phyloP scores from a whole-genome alignment of 2,113 vertebrate genomes.

The Ammospiza nelsoni region DNA sequence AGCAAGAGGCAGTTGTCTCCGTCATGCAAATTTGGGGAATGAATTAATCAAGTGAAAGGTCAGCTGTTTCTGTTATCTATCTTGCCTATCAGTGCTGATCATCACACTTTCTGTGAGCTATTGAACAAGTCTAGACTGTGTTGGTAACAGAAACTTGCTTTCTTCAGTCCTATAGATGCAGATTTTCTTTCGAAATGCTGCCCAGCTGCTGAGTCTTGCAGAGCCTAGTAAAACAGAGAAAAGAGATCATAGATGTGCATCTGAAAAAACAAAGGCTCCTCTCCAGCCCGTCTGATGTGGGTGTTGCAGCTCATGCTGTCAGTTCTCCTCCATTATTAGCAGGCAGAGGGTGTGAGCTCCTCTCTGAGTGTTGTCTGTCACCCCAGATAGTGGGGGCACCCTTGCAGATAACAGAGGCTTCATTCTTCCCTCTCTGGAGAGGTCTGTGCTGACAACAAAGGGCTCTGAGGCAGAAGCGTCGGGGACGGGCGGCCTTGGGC shows the following conservation, averaged over 20 bases:
- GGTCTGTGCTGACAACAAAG: constrained; percentile 13
- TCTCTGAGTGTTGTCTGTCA: neutral
- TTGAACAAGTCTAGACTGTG: constrained; percentile 40
- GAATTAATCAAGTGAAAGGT: constrained; percentile 42
- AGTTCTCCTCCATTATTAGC: neutral
- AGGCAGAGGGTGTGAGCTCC: neutral
- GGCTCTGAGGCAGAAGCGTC: neutral
- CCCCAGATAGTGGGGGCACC: constrained; percentile 24
- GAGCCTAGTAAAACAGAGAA: constrained; percentile 34
- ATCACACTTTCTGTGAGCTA: constrained; percentile 34
- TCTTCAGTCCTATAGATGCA: constrained; percentile 16
- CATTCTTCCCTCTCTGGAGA: neutral
- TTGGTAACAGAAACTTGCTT: constrained; percentile 41
- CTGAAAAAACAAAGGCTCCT: constrained; percentile 2
- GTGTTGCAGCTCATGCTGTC: constrained; percentile 4
- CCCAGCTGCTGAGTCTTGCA: constrained; percentile 28
- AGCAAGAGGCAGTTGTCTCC: constrained; percentile 34
- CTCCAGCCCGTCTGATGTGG: neutral
- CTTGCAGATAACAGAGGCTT: constrained; percentile 31
- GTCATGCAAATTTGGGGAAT: constrained; percentile 15
- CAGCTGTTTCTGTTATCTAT: constrained; percentile 41
- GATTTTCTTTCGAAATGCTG: constrained; percentile 17
- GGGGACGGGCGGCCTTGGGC: neutral
- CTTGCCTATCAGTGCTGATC: constrained; percentile 51
- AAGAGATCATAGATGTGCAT: neutral